These are phyloP conservation scores for Setipinna tenuifilis DNA, from an alignment of 2,797 vertebrate species.

Conservation along the genomic window DNA sequence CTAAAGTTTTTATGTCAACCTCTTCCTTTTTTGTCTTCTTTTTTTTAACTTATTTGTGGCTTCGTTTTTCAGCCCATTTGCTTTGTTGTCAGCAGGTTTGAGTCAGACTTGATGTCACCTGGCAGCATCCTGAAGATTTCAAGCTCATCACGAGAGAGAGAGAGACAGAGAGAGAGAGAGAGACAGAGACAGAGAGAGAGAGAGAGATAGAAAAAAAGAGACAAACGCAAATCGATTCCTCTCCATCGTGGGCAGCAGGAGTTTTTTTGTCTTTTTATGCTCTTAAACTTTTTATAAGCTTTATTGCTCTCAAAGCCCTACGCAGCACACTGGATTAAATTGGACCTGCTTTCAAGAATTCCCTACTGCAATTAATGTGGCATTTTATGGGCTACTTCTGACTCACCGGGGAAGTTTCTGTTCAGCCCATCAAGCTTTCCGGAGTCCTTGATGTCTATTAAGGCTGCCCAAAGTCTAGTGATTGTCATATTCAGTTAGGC, in stretches of 20 bases:
- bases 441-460: not conserved
- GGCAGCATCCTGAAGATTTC: no score
- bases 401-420: conserved; percentile 6
- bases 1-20: no score
- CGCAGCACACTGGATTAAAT: conserved; percentile 34
- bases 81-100: no score
- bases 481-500: not conserved
- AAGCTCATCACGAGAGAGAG: no score
- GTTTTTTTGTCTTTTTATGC: conserved; percentile 18
- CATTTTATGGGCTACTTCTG: conserved; percentile 34
- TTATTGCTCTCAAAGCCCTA: conserved; percentile 24
- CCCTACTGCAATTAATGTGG: conserved; percentile 35
- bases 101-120: no score
- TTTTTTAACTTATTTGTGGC: no score
- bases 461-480: not conserved
- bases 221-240: conserved; percentile 35
- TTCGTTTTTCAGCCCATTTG: no score
- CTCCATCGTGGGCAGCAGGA: not conserved
- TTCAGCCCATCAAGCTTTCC: not conserved
- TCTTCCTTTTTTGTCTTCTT: no score
- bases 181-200: not conserved
- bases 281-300: conserved; percentile 44
- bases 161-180: not conserved
- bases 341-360: conserved; percentile 33
- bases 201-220: not conserved